Base-by-base conservation (phyloP, 2,888 invertebrate genomes). In the Helobdella robusta region DNA sequence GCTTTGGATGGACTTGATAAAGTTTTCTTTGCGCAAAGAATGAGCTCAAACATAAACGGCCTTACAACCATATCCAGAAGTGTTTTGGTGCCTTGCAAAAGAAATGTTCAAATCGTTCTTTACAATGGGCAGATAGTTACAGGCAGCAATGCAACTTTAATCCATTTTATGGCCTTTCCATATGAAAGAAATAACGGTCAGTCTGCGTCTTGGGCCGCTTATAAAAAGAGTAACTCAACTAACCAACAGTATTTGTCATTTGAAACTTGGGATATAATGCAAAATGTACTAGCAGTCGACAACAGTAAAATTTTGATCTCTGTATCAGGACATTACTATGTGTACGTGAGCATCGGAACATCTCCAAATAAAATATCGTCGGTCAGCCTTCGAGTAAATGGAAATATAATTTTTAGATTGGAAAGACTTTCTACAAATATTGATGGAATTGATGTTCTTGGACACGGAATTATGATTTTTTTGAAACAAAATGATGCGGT, bases 311-410 rank as follows among this genome's bases (percentile, higher is more conserved):
- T 66, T 20, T 52, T 32, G 15, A 54, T 66, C n/a, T 30, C 63
- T n/a, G 32, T 8, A 23, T 40, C 44, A 5, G 66, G 66, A 18
- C 63, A 40, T 25, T 66, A 66, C 48, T 66, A 66, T 23, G 63
- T 66, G 28, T 66, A 66, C 48, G 44, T 66, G 48, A 66, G 66
- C 58, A 25, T 52, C 6, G 66, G 66, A 1, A 25, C 46, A 1
- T 23, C 40, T 23, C 15, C 58, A 6, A 23, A n/a, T 36, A 28
- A 52, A 46, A 65, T 15, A 34, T 46, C 52, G 11, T 18, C 59
- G 20, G 30, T 63, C 8, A 63, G 32, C 30, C 54, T 66, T 15
- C 20, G 28, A 25, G 25, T 35, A 40, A 63, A 63, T 58, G 36
- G 15, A 32, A 23, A 56, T 15, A 32, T 48, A n/a, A n/a, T 66